phyloP scores from a whole-genome alignment of 2,113 vertebrate species.

The Baryphthengus martii region DNA sequence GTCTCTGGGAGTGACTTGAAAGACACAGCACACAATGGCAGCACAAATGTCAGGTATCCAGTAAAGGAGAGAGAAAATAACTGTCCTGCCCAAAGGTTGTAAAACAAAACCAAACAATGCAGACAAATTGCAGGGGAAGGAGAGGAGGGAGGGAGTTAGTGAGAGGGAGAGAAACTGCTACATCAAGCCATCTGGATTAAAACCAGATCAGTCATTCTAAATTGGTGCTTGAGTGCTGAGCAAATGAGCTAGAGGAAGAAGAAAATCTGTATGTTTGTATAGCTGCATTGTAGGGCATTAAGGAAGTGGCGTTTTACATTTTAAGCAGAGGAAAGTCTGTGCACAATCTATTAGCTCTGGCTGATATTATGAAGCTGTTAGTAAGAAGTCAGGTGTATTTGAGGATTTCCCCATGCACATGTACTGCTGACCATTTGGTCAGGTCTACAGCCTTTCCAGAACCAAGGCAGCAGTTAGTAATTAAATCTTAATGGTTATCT shows the following conservation, averaged over 20 bases:
- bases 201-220: constrained; percentile 51
- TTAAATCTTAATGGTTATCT: constrained; percentile 56
- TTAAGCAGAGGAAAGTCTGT: background rate
- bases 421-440: constrained; percentile 42
- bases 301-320: constrained; percentile 17
- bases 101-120: background rate
- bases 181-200: constrained; percentile 43
- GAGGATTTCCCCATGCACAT: background rate
- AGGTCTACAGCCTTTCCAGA: constrained; percentile 17
- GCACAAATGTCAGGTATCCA: constrained; percentile 10
- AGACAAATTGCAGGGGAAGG: background rate
- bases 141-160: background rate
- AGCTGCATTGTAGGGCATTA: background rate
- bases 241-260: constrained; percentile 38
- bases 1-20: constrained; percentile 33
- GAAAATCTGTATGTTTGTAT: constrained; percentile 38
- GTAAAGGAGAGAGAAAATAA: background rate
- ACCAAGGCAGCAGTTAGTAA: background rate
- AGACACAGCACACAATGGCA: constrained; percentile 9
- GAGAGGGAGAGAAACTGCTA: background rate
- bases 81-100: constrained; percentile 24
- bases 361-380: constrained; percentile 33
- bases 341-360: constrained; percentile 15
- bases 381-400: constrained; percentile 41
- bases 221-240: constrained; percentile 19